Evolutionary conservation across 2,888 invertebrate genomes (phyloP).

Genomic region (Drosophila kuntzei): DNA sequence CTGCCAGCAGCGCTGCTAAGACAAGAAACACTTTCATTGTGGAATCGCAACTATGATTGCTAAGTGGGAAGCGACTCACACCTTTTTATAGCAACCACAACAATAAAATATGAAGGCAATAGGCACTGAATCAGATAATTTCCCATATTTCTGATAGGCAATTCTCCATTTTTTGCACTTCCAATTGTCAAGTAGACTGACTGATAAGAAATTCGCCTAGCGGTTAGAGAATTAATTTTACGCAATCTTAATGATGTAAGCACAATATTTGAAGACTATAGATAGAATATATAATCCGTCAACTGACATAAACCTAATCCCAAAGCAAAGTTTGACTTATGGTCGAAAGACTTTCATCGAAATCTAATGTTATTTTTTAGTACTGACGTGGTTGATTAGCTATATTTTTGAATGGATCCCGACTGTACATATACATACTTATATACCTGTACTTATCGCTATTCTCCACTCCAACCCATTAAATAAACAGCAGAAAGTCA

Average conservation of each 20-base stretch:
- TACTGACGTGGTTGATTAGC: neutral
- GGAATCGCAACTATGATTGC: slow-evolving; percentile 10
- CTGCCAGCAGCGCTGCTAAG: slow-evolving; percentile 33
- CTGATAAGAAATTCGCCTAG: neutral
- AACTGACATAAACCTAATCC: neutral
- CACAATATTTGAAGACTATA: neutral
- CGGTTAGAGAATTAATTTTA: neutral
- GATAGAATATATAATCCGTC: no score
- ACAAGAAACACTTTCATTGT: slow-evolving; percentile 38
- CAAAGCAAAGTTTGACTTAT: neutral
- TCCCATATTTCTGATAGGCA: slow-evolving; percentile 7
- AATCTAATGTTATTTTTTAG: neutral
- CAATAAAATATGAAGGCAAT: neutral
- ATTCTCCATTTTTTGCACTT: neutral
- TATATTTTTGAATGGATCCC: neutral
- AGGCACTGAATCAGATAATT: slow-evolving; percentile 5
- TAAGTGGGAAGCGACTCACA: neutral
- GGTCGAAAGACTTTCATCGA: slow-evolving; percentile 1
- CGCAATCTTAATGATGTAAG: neutral
- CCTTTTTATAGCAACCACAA: slow-evolving; percentile 35
- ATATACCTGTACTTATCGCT: neutral
- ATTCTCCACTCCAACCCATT: neutral
- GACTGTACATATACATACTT: neutral
- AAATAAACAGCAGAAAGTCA: neutral
- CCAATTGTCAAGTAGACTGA: neutral